Percentiles rank a stretch among this genome's conserved stretches.
Conservation (phyloP, 2,797 vertebrate genomes). For the Rhyacichthys aspro region DNA sequence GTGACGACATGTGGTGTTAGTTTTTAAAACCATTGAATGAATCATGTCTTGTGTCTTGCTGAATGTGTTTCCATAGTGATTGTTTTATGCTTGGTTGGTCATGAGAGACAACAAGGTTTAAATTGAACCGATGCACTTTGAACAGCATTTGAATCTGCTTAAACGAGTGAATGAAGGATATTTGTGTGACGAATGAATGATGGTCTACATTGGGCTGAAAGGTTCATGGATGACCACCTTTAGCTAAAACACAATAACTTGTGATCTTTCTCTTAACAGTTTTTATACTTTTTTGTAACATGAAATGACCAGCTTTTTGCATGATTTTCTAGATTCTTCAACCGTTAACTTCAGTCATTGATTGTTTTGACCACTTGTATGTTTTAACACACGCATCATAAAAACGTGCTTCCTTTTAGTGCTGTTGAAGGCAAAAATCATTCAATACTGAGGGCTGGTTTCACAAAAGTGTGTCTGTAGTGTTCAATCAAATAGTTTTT, state of each 20-base stretch:
- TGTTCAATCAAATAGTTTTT: background rate
- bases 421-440: constrained; percentile 21
- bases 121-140: constrained; percentile 95
- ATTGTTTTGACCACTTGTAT: constrained; percentile 15
- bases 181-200: constrained; percentile 42
- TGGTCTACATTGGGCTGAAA: constrained; percentile 26
- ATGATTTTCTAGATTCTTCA: constrained; percentile 49
- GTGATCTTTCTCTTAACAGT: constrained; percentile 18
- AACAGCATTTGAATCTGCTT: constrained; percentile 79
- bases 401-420: constrained; percentile 20
- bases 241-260: constrained; percentile 26
- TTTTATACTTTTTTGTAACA: constrained; percentile 66
- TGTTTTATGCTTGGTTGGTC: constrained; percentile 74
- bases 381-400: background rate
- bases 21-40: constrained; percentile 72
- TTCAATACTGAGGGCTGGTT: constrained; percentile 11
- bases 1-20: constrained; percentile 66
- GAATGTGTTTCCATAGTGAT: constrained; percentile 84
- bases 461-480: background rate
- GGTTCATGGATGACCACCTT: constrained; percentile 78
- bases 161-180: constrained; percentile 50
- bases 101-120: constrained; percentile 55
- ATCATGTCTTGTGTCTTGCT: constrained; percentile 80
- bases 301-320: constrained; percentile 35
- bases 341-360: constrained; percentile 13